Conservation (phyloP, 2,797 vertebrate species). For the Todus mexicanus region DNA sequence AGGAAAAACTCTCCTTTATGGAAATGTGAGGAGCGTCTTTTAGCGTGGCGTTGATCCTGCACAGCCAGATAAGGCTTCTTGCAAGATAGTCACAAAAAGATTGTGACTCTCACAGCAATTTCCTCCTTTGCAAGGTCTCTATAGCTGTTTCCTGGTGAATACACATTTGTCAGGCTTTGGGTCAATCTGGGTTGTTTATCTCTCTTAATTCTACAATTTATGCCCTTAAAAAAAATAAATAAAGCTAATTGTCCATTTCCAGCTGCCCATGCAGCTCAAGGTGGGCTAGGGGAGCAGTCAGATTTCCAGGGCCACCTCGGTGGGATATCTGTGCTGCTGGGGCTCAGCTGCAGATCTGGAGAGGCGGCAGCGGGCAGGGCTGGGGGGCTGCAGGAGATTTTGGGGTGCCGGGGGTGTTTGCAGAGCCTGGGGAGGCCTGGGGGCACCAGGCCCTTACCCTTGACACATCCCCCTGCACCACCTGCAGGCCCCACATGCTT, state of each 20-base stretch:
- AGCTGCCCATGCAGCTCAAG: background rate
- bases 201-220: background rate
- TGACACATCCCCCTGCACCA: background rate
- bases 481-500: background rate
- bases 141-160: background rate
- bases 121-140: background rate
- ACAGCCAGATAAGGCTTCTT: background rate
- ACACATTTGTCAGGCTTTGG: background rate
- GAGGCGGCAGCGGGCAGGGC: fast-evolving
- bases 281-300: background rate
- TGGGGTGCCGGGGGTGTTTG: background rate
- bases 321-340: background rate
- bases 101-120: background rate
- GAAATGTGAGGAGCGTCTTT: background rate
- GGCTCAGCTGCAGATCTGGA: background rate
- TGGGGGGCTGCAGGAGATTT: background rate
- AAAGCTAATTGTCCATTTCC: background rate
- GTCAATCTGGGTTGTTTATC: background rate
- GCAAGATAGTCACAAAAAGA: background rate
- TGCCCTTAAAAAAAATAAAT: background rate
- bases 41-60: fast-evolving
- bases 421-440: background rate
- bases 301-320: background rate
- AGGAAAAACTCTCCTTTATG: background rate
- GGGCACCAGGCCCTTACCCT: background rate